Base-by-base conservation (phyloP, 2,888 invertebrate species). In the Hemaris fuciformis region DNA sequence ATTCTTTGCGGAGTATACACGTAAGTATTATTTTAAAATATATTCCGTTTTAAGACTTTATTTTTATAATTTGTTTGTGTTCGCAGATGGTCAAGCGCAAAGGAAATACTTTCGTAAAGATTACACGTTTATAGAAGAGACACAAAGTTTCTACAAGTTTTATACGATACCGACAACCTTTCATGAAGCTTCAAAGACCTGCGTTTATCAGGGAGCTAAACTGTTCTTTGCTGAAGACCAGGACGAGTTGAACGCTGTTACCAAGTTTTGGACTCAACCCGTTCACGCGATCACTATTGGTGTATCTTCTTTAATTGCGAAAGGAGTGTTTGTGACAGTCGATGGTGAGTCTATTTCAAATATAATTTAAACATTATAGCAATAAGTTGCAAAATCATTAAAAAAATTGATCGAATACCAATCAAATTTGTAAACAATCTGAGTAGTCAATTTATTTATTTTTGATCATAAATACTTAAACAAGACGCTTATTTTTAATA, bases 141-240 rank as follows among this genome's bases (percentile, higher is more conserved):
- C 78, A 5, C 58, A 77, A 4, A 79, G 80, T 62, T 90, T 89
- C 62, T 90, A 89, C 71, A 90, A 90, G 71, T 74, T 88, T 23
- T 85, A 89, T 58, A 85, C 84, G 0, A 56, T 81, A 18, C 76
- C 75, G 3, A 80, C 74, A 62, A 71, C 69, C 6, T 90, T 88
- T 88, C 45, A 70, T 4, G 80, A 83, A 0, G 88, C 88, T 0
- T 83, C 80, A 64, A 71, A 64, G 3, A 67, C 65, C n/a, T 90
- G 89, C 63, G 74, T 72, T 0, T 34, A 72, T 23, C 89, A 89
- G 71, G 88, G 88, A 0, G 83, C 85, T 0, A 68, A 65, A 6
- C 65, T 91, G 0, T 88, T 85, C 65, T 85, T 85, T 31, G 85
- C 90, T 1, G 79, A 81, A 13, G 75, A 85, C 57, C 64, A 77